A percentile compares a stretch with the other conserved stretches of the same genome.
Conservation (phyloP, 2,113 vertebrate species). For the Danio rerio region DNA sequence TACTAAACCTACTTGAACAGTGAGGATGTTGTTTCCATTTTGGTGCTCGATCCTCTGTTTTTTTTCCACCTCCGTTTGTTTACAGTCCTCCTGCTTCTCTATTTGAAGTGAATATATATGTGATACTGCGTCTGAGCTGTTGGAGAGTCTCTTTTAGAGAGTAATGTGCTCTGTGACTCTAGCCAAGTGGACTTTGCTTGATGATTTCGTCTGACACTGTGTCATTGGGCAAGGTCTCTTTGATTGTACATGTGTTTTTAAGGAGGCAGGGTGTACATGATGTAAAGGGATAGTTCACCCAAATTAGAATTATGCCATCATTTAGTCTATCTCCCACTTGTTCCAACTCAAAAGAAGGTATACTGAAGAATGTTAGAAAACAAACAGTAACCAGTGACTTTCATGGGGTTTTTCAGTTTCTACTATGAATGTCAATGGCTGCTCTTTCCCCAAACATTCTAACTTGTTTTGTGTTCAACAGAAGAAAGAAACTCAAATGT, state of each 20-base stretch:
- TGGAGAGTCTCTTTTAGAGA: not conserved
- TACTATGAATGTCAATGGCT: too few species aligned
- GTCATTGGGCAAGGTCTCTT: slow-evolving; percentile 65
- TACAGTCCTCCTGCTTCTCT: not conserved
- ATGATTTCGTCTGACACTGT: slow-evolving; percentile 55
- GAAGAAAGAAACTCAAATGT: too few species aligned
- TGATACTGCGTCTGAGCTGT: not conserved
- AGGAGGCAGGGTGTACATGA: not conserved
- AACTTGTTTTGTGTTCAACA: too few species aligned
- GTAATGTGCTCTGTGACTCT: slow-evolving; percentile 13
- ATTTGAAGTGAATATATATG: not conserved
- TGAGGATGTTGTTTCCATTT: slow-evolving; percentile 76
- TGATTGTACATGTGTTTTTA: slow-evolving; percentile 15
- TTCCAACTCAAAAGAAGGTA: too few species aligned
- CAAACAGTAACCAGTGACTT: too few species aligned
- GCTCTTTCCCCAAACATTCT: too few species aligned
- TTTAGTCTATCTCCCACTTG: too few species aligned
- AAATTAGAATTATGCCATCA: too few species aligned
- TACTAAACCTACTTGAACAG: slow-evolving; percentile 74
- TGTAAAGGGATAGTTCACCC: too few species aligned
- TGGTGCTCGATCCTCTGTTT: slow-evolving; percentile 25
- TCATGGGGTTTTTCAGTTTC: too few species aligned
- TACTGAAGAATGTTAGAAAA: too few species aligned
- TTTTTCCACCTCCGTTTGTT: not conserved
- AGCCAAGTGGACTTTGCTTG: slow-evolving; percentile 67